Base-by-base conservation (phyloP, 2,888 invertebrate genomes). In the Microlaimidae sp. region DNA sequence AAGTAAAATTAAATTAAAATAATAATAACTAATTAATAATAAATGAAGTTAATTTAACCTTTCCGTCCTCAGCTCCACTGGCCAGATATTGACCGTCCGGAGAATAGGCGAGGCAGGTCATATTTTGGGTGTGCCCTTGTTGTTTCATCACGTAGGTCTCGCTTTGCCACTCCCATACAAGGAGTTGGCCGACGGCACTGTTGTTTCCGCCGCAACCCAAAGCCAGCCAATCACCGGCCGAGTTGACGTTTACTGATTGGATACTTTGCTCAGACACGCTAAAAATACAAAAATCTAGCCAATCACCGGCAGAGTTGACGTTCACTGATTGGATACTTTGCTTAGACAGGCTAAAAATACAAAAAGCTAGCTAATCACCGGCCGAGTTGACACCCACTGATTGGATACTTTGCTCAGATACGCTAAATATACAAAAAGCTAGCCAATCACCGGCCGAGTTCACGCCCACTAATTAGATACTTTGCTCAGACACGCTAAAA, bases 91-190 rank as follows among this genome's bases (percentile, higher is more conserved):
- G 81, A 0, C 92, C 95, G 70, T 95, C 92, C 0, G 86, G 82
- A 0, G 92, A 92, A 71, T 93, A 97, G 0, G 82, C 78, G 13
- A 93, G 76, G 63, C 85, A 83, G 19, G 81, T 82, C 82, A 93
- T 88, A 70, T 85, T 83, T 64, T 85, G 82, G 19, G 83, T 81
- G 69, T 97, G 95, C 0, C 92, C 89, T 73, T 93, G 92, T 66
- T 99, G 95, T 69, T 97, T 97, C 80, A 99, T 81, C 1, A 92
- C 83, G 66, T 92, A 95, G 13, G 88, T 87, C 73, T 97, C 92
- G 78, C 92, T 92, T 75, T 93, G 90, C 95, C 95, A 97, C 74
- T 97, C 97, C 93, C 95, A 97, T 1, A 97, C 95, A 23, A 95
- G 73, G 49, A 99, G 74, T 69, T 95, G 32, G 32, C 32, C 32